phyloP scores from a whole-genome alignment of 2,797 vertebrate genomes.

The Silurus aristotelis region DNA sequence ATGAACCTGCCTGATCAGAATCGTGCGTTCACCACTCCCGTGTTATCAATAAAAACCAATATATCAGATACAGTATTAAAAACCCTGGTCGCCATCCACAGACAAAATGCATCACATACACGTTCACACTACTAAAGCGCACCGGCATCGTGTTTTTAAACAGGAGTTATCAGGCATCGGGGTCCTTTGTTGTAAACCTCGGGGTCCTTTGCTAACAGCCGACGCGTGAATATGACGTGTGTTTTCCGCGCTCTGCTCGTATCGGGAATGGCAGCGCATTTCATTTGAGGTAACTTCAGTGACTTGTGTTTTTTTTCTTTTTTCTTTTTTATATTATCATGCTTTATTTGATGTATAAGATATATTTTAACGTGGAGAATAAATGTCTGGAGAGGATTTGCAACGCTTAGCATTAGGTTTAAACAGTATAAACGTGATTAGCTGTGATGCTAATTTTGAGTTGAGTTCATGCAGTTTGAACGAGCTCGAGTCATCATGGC shows the following conservation, averaged over 20 bases:
- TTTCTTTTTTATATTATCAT: background rate
- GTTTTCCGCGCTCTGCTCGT: constrained; percentile 44
- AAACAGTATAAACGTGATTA: background rate
- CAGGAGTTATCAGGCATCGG: constrained; percentile 12
- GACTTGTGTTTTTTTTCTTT: background rate
- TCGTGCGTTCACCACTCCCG: background rate
- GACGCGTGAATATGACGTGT: constrained; percentile 32
- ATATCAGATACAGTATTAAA: no score
- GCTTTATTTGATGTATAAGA: background rate
- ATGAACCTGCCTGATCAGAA: background rate
- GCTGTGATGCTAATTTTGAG: background rate
- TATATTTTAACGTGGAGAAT: background rate
- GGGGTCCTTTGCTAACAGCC: constrained; percentile 9
- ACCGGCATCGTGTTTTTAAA: background rate
- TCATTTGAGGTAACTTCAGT: constrained; percentile 20
- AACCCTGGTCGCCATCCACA: background rate
- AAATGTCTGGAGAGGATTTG: background rate
- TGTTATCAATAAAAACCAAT: background rate
- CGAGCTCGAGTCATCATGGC: background rate
- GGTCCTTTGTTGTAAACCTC: no score
- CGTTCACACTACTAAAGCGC: background rate
- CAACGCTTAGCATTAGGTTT: background rate
- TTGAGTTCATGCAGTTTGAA: background rate
- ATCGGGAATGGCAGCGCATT: constrained; percentile 31
- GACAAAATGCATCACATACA: no score